phyloP scores from a whole-genome alignment of 2,113 vertebrate species.

The Delphinapterus leucas region DNA sequence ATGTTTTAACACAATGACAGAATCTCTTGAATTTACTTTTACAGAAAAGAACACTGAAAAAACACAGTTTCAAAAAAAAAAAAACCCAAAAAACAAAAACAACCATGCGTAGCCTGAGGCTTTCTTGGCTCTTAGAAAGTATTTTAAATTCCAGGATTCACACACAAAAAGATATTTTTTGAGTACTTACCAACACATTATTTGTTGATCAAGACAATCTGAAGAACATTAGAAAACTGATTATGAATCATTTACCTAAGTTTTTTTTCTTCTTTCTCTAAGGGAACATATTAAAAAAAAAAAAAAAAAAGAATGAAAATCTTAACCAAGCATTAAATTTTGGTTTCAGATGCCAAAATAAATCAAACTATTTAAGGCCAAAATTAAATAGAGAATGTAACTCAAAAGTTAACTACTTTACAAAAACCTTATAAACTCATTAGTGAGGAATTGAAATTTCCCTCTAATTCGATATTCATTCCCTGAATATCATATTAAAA shows the following conservation, averaged over 20 bases:
- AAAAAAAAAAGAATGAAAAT: not conserved
- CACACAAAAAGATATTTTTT: not conserved
- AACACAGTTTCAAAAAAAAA: not conserved
- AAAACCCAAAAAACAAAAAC: not conserved
- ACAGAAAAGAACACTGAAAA: not conserved
- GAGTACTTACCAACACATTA: slow-evolving; percentile 6
- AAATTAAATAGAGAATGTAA: not conserved
- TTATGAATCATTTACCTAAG: not conserved
- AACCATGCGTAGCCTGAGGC: not conserved
- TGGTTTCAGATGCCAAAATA: slow-evolving; percentile 24
- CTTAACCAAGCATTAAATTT: slow-evolving; percentile 38
- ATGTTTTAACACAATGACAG: not conserved
- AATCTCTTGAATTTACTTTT: not conserved
- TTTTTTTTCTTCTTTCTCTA: slow-evolving; percentile 9
- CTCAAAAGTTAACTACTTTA: not conserved
- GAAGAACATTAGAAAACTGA: not conserved
- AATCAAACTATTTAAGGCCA: slow-evolving; percentile 41
- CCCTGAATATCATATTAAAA: not conserved
- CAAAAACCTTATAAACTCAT: not conserved
- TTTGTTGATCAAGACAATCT: not conserved
- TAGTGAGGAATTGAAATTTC: not conserved
- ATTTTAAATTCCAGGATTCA: not conserved
- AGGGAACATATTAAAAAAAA: not conserved
- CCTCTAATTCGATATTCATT: not conserved
- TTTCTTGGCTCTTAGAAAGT: not conserved